Evolutionary conservation across 2,797 vertebrate genomes (phyloP).

Genomic region (Carduelis carduelis): DNA sequence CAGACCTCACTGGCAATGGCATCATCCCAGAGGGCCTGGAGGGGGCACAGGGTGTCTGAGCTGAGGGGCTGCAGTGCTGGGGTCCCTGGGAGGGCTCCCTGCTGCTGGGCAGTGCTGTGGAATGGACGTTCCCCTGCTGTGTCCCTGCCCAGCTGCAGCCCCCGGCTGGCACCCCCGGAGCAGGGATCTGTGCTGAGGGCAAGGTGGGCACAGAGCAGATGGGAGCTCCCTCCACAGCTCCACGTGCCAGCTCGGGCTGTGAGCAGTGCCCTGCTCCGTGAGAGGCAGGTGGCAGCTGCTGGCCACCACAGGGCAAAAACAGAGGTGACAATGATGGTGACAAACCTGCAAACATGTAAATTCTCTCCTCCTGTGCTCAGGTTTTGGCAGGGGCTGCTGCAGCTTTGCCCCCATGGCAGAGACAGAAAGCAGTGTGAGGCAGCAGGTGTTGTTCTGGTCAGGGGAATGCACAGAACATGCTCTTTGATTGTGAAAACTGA

Average conservation of each 20-base stretch:
- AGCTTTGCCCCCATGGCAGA: background rate
- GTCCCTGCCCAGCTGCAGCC: background rate
- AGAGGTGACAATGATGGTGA: background rate
- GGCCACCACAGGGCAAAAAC: background rate
- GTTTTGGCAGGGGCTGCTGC: background rate
- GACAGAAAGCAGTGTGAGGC: background rate
- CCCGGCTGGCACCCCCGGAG: fast-evolving
- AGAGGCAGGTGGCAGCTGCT: background rate
- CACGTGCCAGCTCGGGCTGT: background rate
- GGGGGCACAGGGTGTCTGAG: fast-evolving
- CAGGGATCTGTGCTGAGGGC: background rate
- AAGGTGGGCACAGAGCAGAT: background rate
- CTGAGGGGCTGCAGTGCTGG: fast-evolving
- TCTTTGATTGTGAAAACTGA: background rate
- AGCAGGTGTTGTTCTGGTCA: background rate
- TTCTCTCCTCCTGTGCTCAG: background rate
- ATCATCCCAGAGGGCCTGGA: fast-evolving
- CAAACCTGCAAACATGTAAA: background rate
- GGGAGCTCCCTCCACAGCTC: background rate
- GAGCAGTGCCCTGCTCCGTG: background rate
- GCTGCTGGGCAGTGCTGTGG: fast-evolving
- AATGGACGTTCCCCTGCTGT: fast-evolving
- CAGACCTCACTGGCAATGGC: fast-evolving
- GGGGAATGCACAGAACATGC: background rate
- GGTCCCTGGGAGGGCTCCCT: background rate